phyloP scores from a whole-genome alignment of 1,140 invertebrate genomes.

The Drosophila novamexicana region DNA sequence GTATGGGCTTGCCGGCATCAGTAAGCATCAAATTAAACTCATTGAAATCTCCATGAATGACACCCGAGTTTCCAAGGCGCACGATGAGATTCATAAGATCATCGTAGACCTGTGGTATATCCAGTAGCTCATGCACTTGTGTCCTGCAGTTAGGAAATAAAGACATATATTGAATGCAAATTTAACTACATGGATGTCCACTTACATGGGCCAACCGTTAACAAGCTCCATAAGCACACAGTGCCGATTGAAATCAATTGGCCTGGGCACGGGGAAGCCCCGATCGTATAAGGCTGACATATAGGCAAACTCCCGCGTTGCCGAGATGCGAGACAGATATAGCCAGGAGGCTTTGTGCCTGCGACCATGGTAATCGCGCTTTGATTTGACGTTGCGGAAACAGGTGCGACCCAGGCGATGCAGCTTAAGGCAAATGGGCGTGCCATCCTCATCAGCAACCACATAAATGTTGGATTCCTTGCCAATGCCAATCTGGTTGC shows the following conservation, averaged over 20 bases:
- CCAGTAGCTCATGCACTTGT: constrained; percentile 91
- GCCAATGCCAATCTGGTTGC: constrained; percentile 99
- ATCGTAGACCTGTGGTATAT: constrained; percentile 94
- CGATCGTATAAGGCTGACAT: constrained; percentile 97
- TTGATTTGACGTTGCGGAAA: constrained; percentile 98
- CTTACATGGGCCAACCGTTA: constrained; percentile 90
- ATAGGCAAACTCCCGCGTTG: constrained; percentile 99
- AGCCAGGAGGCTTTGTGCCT: constrained; percentile 96
- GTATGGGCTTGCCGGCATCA: constrained; percentile 91
- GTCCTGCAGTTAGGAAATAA: constrained; percentile 86
- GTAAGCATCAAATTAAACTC: constrained; percentile 99
- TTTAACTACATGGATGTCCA: constrained; percentile 17
- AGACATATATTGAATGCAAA: neutral
- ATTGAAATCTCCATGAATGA: constrained; percentile 99
- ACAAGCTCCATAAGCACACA: constrained; percentile 98
- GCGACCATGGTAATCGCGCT: constrained; percentile 98
- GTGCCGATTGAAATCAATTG: constrained; percentile 97
- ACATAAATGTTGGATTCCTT: constrained; percentile 98
- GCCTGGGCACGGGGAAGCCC: constrained; percentile 97
- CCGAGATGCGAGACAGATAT: constrained; percentile 98
- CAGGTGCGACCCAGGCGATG: constrained; percentile 97
- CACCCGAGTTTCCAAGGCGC: constrained; percentile 94
- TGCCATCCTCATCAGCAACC: constrained; percentile 91
- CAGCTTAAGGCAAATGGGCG: constrained; percentile 94
- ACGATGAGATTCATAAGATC: constrained; percentile 98